phyloP scores from a whole-genome alignment of 2,113 vertebrate genomes.

The Alectura lathami region DNA sequence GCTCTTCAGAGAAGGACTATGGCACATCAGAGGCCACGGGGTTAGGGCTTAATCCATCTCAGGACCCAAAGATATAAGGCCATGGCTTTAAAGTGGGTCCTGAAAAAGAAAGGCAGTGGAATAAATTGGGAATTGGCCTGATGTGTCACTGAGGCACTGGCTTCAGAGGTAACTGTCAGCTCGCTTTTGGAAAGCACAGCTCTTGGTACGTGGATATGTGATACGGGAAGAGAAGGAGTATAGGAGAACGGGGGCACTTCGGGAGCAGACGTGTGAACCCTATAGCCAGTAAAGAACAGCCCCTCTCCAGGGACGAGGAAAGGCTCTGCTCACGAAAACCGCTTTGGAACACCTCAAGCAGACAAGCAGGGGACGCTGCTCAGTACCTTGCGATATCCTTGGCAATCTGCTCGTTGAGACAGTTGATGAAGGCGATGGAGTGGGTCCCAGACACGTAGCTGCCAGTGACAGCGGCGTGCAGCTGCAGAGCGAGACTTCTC shows the following conservation, averaged over 20 bases:
- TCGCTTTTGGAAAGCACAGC: neutral
- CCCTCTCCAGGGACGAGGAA: neutral
- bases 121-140: neutral
- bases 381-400: constrained; percentile 86
- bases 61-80: neutral
- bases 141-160: neutral
- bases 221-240: neutral
- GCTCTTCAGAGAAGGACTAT: neutral
- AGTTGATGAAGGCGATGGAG: constrained; percentile 85
- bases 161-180: neutral
- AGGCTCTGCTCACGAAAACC: neutral
- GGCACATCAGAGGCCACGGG: neutral
- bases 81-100: neutral
- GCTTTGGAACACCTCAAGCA: neutral
- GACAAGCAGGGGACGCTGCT: fast-evolving
- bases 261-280: neutral
- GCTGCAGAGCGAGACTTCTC: constrained; percentile 71
- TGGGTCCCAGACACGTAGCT: constrained; percentile 80
- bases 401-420: constrained; percentile 85
- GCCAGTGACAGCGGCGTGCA: constrained; percentile 77
- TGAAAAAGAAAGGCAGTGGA: neutral
- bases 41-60: neutral
- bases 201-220: neutral
- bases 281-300: neutral
- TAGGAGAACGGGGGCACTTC: neutral